phyloP scores from a whole-genome alignment of 2,113 vertebrate genomes.

The Chaetodon trifascialis region DNA sequence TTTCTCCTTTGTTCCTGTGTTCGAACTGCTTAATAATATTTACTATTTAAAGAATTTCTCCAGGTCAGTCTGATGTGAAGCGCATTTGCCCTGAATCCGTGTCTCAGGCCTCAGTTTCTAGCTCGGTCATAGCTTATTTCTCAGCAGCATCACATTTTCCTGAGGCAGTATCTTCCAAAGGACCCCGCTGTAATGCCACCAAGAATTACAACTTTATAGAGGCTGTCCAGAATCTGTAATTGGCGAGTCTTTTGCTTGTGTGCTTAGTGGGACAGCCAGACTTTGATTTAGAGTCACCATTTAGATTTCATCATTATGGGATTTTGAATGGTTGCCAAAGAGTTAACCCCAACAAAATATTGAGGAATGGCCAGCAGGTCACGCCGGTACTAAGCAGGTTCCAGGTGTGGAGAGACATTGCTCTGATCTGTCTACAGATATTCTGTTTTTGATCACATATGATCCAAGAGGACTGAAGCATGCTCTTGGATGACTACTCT shows the following conservation, averaged over 20 bases:
- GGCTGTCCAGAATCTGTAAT: conserved; percentile 10
- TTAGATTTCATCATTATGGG: neutral
- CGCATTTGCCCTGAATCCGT: conserved; percentile 5
- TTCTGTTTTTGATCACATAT: neutral
- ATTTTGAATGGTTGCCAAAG: neutral
- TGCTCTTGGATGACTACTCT: neutral
- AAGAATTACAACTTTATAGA: conserved; percentile 23
- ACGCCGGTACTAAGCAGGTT: neutral
- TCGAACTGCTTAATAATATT: conserved; percentile 15
- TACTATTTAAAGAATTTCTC: conserved; percentile 27
- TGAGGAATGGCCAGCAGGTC: neutral
- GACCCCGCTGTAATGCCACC: conserved; percentile 2
- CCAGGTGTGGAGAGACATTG: neutral
- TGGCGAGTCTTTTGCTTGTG: conserved; percentile 1
- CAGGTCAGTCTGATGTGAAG: conserved; percentile 1
- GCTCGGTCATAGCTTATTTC: conserved; percentile 11
- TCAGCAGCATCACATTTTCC: conserved; percentile 4
- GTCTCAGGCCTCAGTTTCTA: conserved; percentile 19
- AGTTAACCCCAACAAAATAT: neutral
- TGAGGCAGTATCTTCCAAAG: neutral
- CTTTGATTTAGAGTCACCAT: conserved; percentile 17
- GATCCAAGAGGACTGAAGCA: neutral
- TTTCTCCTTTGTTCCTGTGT: conserved; percentile 5
- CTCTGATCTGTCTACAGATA: neutral
- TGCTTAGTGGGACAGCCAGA: neutral